A percentile compares a stretch with the other conserved stretches of the same genome.
Evolutionary conservation across 2,888 invertebrate genomes (phyloP).

Genomic region (Habroteleia sp.): DNA sequence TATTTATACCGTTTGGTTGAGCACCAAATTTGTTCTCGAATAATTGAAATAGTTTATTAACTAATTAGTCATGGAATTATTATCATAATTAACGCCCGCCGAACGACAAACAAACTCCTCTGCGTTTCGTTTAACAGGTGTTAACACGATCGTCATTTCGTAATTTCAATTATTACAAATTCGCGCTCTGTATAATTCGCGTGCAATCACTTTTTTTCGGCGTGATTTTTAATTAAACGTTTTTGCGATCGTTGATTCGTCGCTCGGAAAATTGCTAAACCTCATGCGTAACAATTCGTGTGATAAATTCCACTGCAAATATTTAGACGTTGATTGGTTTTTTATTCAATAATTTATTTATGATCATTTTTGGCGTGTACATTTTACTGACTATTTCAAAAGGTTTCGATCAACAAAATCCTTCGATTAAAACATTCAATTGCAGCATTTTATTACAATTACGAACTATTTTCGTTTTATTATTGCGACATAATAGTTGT

Average conservation of each 20-base stretch:
- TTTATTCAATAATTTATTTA: neutral
- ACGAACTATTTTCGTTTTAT: no score
- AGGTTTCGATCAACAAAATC: neutral
- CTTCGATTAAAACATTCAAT: no score
- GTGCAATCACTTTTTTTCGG: conserved; percentile 3
- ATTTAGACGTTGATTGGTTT: conserved; percentile 1
- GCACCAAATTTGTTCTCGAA: conserved; percentile 7
- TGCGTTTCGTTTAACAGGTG: conserved; percentile 27
- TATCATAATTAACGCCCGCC: conserved; percentile 23
- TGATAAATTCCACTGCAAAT: neutral
- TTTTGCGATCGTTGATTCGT: neutral
- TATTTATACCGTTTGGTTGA: conserved; percentile 5
- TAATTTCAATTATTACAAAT: conserved; percentile 27
- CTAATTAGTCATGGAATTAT: conserved; percentile 42
- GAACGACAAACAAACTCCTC: conserved; percentile 8
- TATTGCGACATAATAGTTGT: no score
- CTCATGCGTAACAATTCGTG: neutral
- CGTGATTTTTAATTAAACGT: conserved; percentile 1
- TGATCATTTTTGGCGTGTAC: neutral
- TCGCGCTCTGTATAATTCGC: neutral
- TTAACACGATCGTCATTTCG: conserved; percentile 31
- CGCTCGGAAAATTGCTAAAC: conserved; percentile 7
- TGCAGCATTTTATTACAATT: no score
- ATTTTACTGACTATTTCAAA: neutral
- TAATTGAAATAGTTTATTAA: conserved; percentile 32